Percentiles rank a stretch among this genome's conserved stretches.
Conservation (phyloP, 2,797 vertebrate genomes). For the Gadopsis marmoratus region DNA sequence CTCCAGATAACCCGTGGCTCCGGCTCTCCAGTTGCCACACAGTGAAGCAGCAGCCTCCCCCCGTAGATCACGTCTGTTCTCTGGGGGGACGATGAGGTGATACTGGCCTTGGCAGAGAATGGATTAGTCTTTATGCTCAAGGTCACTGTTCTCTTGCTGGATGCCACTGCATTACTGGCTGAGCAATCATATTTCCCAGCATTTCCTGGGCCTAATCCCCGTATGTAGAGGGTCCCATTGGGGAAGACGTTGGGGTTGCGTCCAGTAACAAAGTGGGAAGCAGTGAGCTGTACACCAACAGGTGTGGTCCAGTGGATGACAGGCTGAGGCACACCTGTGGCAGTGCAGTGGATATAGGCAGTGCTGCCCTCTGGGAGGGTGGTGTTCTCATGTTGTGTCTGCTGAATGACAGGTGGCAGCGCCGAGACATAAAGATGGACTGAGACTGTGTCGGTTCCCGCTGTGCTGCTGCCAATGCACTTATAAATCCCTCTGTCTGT, state of each 20-base stretch:
- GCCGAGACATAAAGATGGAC: conserved; percentile 88
- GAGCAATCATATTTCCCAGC: conserved; percentile 90
- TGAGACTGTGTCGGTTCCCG: conserved; percentile 87
- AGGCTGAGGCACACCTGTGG: conserved; percentile 85
- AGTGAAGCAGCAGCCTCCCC: conserved; percentile 86
- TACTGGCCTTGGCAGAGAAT: conserved; percentile 85
- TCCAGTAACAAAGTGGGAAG: conserved; percentile 86
- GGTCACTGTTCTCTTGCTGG: conserved; percentile 83
- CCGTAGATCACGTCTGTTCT: conserved; percentile 89
- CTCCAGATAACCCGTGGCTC: conserved; percentile 92
- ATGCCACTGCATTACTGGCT: conserved; percentile 86
- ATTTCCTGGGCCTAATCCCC: conserved; percentile 76
- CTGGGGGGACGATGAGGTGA: conserved; percentile 86
- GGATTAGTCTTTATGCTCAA: conserved; percentile 81
- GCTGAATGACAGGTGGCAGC: conserved; percentile 88
- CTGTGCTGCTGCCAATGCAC: conserved; percentile 89
- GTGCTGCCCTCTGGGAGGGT: conserved; percentile 83
- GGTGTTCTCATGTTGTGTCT: conserved; percentile 85
- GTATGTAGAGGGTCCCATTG: conserved; percentile 92
- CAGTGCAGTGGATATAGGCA: conserved; percentile 88
- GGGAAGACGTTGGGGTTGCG: conserved; percentile 90
- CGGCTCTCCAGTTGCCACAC: conserved; percentile 89
- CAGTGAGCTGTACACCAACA: conserved; percentile 84
- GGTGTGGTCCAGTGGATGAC: conserved; percentile 88
- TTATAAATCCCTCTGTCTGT: conserved; percentile 90